These are phyloP conservation scores for Diplolepis rosae DNA, from an alignment of 2,888 invertebrate species.

Conservation along the genomic window DNA sequence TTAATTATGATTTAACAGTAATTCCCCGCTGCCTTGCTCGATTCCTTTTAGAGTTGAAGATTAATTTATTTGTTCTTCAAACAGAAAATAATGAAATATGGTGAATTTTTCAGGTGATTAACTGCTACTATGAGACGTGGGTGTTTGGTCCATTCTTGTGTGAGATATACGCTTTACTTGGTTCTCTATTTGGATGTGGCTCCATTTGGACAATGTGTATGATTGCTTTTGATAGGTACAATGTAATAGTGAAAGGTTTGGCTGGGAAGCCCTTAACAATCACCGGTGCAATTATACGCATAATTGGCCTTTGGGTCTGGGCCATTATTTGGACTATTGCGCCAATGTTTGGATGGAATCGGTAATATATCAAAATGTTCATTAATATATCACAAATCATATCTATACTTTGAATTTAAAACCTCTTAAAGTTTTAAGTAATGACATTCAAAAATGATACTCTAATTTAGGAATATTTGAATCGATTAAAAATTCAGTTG, in stretches of 20 bases:
- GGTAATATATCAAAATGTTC: conserved; percentile 76
- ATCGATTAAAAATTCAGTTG: too few relatives aligned
- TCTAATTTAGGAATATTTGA: too few relatives aligned
- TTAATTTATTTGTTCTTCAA: too few relatives aligned
- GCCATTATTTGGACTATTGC: conserved; percentile 86
- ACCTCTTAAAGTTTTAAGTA: too few relatives aligned
- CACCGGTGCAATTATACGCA: conserved; percentile 85
- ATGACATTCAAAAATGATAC: too few relatives aligned
- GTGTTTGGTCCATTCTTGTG: conserved; percentile 84
- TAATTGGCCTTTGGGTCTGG: conserved; percentile 87
- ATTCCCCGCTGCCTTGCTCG: too few relatives aligned
- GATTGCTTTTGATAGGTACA: conserved; percentile 94
- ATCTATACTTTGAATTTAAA: too few relatives aligned
- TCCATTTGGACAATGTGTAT: conserved; percentile 96
- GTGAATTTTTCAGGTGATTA: conserved; percentile 80
- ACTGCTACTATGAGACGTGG: conserved; percentile 85
- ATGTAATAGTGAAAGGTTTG: conserved; percentile 93
- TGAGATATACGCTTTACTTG: conserved; percentile 89
- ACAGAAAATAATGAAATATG: too few relatives aligned
- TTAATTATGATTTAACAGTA: too few relatives aligned
- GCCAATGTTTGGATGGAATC: conserved; percentile 91
- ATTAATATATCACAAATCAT: too few relatives aligned
- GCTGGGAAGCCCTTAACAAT: conserved; percentile 89
- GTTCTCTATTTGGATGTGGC: conserved; percentile 91
- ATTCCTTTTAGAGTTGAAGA: too few relatives aligned